A percentile compares a stretch with the other conserved stretches of the same genome.
Conservation (phyloP, 2,888 invertebrate genomes). For the Aphidoletes aphidimyza region DNA sequence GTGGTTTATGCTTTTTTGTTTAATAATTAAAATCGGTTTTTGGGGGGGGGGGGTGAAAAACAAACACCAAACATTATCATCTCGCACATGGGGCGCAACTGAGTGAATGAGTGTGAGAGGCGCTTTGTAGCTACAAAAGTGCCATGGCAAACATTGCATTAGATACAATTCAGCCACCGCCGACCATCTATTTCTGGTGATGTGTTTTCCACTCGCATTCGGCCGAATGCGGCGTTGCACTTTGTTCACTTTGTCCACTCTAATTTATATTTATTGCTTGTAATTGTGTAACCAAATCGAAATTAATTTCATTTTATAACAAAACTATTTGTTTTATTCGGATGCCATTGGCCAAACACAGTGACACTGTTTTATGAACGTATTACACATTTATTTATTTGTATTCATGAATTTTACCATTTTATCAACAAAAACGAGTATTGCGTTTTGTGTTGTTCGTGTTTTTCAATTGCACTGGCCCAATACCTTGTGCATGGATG, state of each 20-base stretch:
- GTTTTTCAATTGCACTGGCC: too few relatives aligned
- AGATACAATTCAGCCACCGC: background rate
- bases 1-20: constrained; percentile 40
- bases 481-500: too few relatives aligned
- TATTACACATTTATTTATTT: constrained; percentile 32
- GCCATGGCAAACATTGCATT: background rate
- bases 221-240: too few relatives aligned
- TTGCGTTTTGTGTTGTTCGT: background rate
- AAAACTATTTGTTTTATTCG: constrained; percentile 38
- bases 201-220: too few relatives aligned
- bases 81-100: background rate
- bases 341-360: background rate
- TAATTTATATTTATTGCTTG: constrained; percentile 51
- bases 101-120: background rate
- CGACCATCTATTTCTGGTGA: background rate
- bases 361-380: background rate
- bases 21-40: constrained; percentile 41
- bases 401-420: constrained; percentile 12
- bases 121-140: background rate
- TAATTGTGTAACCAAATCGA: constrained; percentile 49
- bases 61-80: constrained; percentile 12
- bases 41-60: too few relatives aligned
- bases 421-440: background rate
- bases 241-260: constrained; percentile 24
- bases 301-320: constrained; percentile 38